phyloP scores from a whole-genome alignment of 2,888 invertebrate genomes.

The Corythucha ciliata region DNA sequence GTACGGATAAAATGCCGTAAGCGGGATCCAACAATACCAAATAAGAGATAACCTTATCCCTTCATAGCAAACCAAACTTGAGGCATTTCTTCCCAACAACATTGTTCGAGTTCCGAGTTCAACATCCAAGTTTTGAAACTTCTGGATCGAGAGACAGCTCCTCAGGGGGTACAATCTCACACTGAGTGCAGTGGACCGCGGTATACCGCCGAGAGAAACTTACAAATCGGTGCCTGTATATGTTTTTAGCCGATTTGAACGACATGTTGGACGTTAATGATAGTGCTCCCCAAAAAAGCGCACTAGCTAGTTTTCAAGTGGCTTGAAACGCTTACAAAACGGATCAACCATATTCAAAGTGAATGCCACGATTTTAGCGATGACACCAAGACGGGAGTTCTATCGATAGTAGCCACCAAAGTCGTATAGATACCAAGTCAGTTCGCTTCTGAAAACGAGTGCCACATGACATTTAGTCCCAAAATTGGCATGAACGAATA shows the following conservation, averaged over 20 bases:
- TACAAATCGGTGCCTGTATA: slow-evolving; percentile 74
- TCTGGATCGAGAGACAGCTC: slow-evolving; percentile 66
- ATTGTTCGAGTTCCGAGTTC: too few species aligned
- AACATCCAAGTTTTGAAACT: slow-evolving; percentile 69
- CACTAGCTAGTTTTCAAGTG: slow-evolving; percentile 71
- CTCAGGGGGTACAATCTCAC: slow-evolving; percentile 80
- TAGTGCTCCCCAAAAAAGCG: slow-evolving; percentile 70
- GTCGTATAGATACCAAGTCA: too few species aligned
- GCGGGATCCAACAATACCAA: too few species aligned
- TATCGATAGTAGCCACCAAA: slow-evolving; percentile 63
- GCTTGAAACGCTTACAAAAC: slow-evolving; percentile 75
- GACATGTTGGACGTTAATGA: too few species aligned
- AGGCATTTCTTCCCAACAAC: too few species aligned
- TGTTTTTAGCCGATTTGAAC: slow-evolving; percentile 65
- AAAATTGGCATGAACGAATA: too few species aligned
- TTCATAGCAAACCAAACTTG: too few species aligned
- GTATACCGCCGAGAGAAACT: slow-evolving; percentile 64
- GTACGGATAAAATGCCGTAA: too few species aligned
- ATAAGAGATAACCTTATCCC: too few species aligned
- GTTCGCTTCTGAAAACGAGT: too few species aligned
- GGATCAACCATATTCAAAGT: slow-evolving; percentile 77
- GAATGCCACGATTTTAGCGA: slow-evolving; percentile 76
- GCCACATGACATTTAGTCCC: too few species aligned
- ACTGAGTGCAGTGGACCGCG: slow-evolving; percentile 72
- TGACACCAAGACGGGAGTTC: slow-evolving; percentile 63